A percentile compares a stretch with the other conserved stretches of the same genome.
Conservation (phyloP, 1,140 invertebrate genomes). For the Drosophila serrata region DNA sequence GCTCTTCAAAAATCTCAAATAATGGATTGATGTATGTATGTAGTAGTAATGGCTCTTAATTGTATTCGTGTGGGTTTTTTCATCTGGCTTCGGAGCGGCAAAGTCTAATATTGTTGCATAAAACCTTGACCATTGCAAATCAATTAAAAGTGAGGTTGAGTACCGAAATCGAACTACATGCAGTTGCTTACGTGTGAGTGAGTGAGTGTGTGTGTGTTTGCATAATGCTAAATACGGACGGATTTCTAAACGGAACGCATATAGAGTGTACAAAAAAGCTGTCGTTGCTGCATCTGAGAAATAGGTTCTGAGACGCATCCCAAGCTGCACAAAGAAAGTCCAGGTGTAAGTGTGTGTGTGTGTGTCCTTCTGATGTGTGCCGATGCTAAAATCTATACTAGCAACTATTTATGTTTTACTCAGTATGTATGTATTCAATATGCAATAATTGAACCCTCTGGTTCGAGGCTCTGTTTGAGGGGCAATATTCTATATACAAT, state of each 20-base stretch:
- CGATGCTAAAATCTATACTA: constrained; percentile 69
- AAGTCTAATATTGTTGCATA: constrained; percentile 27
- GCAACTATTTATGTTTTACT: constrained; percentile 57
- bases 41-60: constrained; percentile 29
- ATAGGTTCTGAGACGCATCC: constrained; percentile 39
- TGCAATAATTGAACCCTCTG: constrained; percentile 65
- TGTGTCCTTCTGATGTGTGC: constrained; percentile 44
- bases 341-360: constrained; percentile 35
- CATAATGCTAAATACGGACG: constrained; percentile 80
- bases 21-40: constrained; percentile 55
- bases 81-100: constrained; percentile 16
- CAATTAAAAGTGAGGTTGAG: constrained; percentile 21
- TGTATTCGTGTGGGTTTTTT: constrained; percentile 29
- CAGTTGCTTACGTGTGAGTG: constrained; percentile 36
- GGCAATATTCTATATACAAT: constrained; percentile 67
- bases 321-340: constrained; percentile 35
- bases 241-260: constrained; percentile 79
- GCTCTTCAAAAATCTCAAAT: constrained; percentile 74
- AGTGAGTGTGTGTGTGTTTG: constrained; percentile 40
- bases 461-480: constrained; percentile 54
- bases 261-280: constrained; percentile 65
- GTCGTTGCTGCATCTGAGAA: constrained; percentile 45
- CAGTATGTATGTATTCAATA: constrained; percentile 48
- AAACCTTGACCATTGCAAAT: constrained; percentile 26
- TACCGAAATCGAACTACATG: constrained; percentile 17